Conservation (phyloP, 2,888 invertebrate genomes). For the Trissolcus brochymenae region DNA sequence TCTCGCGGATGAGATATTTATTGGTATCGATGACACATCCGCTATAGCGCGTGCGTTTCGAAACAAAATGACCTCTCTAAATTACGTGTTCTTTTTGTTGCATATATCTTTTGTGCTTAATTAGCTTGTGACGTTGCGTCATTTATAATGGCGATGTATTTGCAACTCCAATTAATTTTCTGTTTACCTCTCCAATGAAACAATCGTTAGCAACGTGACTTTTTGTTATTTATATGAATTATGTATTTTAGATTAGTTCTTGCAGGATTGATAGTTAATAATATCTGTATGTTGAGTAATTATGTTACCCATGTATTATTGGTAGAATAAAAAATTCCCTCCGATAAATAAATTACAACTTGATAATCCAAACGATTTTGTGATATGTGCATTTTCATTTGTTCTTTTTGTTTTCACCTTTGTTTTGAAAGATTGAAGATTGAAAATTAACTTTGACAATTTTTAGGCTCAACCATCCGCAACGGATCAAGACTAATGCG, state of each 20-base stretch:
- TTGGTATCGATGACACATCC: conserved; percentile 58
- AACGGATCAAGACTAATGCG: neutral
- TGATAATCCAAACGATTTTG: neutral
- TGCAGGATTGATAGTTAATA: conserved; percentile 3
- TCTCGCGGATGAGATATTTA: conserved; percentile 56
- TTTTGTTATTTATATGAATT: conserved; percentile 25
- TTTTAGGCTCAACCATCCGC: too few species aligned
- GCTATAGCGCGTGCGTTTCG: conserved; percentile 36
- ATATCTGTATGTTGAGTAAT: neutral
- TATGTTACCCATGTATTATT: neutral
- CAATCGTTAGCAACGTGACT: conserved; percentile 18
- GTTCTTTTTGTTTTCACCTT: neutral
- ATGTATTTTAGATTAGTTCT: conserved; percentile 30
- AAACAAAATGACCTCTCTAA: conserved; percentile 49
- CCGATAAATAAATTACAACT: too few species aligned
- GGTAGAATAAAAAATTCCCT: neutral
- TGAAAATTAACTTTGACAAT: too few species aligned
- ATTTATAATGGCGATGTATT: conserved; percentile 42
- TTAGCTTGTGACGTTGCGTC: conserved; percentile 45
- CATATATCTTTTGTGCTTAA: conserved; percentile 47
- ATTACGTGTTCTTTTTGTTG: conserved; percentile 42
- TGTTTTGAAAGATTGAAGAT: neutral
- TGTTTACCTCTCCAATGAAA: conserved; percentile 34
- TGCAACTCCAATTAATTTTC: conserved; percentile 43
- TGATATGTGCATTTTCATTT: neutral